Percentiles rank a stretch among this genome's conserved stretches.
These are phyloP conservation scores for Tachysurus fulvidraco DNA, from an alignment of 2,113 vertebrate genomes.

Conservation along the genomic window DNA sequence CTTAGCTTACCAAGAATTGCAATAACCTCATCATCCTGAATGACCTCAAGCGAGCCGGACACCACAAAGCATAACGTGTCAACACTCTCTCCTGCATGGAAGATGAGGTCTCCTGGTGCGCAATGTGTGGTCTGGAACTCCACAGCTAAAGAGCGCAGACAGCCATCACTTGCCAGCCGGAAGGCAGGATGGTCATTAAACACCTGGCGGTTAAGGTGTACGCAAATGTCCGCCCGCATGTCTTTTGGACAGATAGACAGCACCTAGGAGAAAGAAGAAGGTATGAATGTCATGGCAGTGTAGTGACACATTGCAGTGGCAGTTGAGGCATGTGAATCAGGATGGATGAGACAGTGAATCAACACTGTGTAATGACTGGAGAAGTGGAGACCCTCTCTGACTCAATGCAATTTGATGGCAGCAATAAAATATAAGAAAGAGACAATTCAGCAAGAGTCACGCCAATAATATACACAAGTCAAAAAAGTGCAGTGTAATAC, in stretches of 20 bases:
- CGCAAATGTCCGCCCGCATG: conserved; percentile 98
- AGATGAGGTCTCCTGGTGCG: conserved; percentile 96
- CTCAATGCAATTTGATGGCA: conserved; percentile 20
- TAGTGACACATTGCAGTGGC: not conserved
- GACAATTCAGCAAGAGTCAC: conserved; percentile 42
- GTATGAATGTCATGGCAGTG: not conserved
- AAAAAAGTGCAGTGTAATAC: conserved; percentile 35
- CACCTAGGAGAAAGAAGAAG: conserved; percentile 73
- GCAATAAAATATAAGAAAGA: conserved; percentile 22
- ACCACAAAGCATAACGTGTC: conserved; percentile 98
- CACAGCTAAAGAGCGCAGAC: conserved; percentile 91
- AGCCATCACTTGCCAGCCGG: conserved; percentile 94
- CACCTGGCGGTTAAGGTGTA: conserved; percentile 95
- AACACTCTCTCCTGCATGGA: conserved; percentile 95
- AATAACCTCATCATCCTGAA: conserved; percentile 98
- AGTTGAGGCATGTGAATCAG: not conserved
- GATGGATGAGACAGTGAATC: not conserved
- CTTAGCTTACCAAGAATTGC: conserved; percentile 88
- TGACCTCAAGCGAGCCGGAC: conserved; percentile 95
- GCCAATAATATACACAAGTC: conserved; percentile 26
- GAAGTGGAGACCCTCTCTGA: not conserved
- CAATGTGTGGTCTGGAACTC: conserved; percentile 98
- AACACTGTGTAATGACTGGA: conserved; percentile 1
- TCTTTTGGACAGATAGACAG: conserved; percentile 98
- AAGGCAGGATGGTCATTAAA: conserved; percentile 98